phyloP scores from a whole-genome alignment of 2,888 invertebrate species.

The Polylopha cassiicola region DNA sequence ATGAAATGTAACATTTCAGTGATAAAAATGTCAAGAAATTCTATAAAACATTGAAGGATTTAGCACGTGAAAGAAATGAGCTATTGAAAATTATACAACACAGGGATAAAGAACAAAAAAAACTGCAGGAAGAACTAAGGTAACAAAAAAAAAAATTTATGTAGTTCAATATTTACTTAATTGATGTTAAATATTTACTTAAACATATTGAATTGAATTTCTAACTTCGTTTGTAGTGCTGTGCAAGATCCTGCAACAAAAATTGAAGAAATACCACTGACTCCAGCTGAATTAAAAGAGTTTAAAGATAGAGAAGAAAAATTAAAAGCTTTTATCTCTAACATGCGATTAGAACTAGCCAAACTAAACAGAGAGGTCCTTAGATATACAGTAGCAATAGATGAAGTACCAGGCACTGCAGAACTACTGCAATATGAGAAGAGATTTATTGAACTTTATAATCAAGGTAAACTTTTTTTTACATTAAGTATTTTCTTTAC shows the following conservation, averaged over 20 bases:
- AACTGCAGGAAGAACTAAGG: constrained; percentile 54
- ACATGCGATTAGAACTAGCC: constrained; percentile 81
- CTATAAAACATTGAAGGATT: constrained; percentile 72
- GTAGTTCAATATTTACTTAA: too few relatives aligned
- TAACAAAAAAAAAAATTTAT: too few relatives aligned
- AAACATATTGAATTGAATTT: constrained; percentile 4
- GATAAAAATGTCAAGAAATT: constrained; percentile 63
- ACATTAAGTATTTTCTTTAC: not conserved
- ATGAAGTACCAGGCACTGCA: constrained; percentile 94
- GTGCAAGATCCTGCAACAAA: constrained; percentile 44
- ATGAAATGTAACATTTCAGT: constrained; percentile 42
- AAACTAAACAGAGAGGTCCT: constrained; percentile 88
- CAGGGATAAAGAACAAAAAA: constrained; percentile 53
- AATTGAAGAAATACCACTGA: constrained; percentile 56
- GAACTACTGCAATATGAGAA: constrained; percentile 97
- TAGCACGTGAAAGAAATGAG: constrained; percentile 80
- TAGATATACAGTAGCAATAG: constrained; percentile 88
- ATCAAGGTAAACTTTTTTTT: constrained; percentile 81
- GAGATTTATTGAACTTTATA: constrained; percentile 96
- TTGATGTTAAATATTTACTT: not conserved
- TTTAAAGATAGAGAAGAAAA: constrained; percentile 60
- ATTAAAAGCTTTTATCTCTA: constrained; percentile 53
- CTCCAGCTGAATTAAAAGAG: constrained; percentile 55
- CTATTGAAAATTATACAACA: constrained; percentile 76
- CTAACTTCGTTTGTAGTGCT: constrained; percentile 32